Percentiles rank a stretch among this genome's conserved stretches.
Evolutionary conservation across 2,888 invertebrate genomes (phyloP).

Genomic region (Zaprionus obscuricornis): DNA sequence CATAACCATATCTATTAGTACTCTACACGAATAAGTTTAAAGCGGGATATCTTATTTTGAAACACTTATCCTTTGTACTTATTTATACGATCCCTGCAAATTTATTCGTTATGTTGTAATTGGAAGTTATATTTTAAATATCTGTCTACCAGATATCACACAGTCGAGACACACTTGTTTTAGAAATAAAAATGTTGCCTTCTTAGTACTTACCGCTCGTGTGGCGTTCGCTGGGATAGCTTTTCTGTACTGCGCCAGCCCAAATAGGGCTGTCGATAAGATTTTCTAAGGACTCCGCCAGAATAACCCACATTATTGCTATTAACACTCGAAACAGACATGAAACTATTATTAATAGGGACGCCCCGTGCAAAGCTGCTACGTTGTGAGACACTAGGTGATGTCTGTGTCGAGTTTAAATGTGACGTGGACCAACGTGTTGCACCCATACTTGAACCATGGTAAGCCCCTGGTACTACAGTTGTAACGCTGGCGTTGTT

Average conservation of each 20-base stretch:
- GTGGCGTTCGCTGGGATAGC: conserved; percentile 91
- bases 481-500: conserved; percentile 31
- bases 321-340: conserved; percentile 87
- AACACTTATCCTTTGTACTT: too few relatives aligned
- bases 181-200: not conserved
- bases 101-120: too few relatives aligned
- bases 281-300: conserved; percentile 84
- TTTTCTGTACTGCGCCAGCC: conserved; percentile 96
- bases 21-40: too few relatives aligned
- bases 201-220: conserved; percentile 86
- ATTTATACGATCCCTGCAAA: too few relatives aligned
- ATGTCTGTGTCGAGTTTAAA: conserved; percentile 89
- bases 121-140: too few relatives aligned
- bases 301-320: conserved; percentile 83
- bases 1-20: too few relatives aligned
- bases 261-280: conserved; percentile 93
- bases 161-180: too few relatives aligned
- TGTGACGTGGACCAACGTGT: conserved; percentile 89
- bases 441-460: conserved; percentile 59
- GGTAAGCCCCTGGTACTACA: conserved; percentile 25
- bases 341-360: conserved; percentile 83
- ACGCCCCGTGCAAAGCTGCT: conserved; percentile 88
- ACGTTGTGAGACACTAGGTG: conserved; percentile 89
- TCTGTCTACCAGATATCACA: too few relatives aligned
- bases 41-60: too few relatives aligned